Base-by-base conservation (phyloP, 2,113 vertebrate genomes). In the Pholis gunnellus region DNA sequence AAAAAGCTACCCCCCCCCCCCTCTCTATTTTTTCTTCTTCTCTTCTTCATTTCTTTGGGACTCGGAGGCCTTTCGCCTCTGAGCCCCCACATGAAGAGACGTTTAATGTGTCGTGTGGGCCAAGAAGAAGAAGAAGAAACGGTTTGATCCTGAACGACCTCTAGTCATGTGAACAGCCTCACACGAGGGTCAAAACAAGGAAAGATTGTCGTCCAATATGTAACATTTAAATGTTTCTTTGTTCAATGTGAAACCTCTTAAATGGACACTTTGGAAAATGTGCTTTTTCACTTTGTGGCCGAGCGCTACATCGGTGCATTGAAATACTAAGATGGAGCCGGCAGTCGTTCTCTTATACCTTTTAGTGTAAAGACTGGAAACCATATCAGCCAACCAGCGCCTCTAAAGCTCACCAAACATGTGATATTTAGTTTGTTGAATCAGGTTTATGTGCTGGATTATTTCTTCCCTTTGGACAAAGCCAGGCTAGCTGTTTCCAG, bases 1-100 rank as follows among this genome's bases (percentile, higher is more conserved):
- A 89, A 90, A 88, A 88, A 68, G 11, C 44, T 54, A 34, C 77
- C 48, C 44, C 11, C 59, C 57, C 9, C 50, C 44, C 64, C 63
- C 4, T 20, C 50, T 52, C 20, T 2, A 1, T 10, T 29, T 5
- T 14, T 7, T 81, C 7, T 14, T 1, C 15, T 18, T 48, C 18
- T 48, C 44, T 29, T 59, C 67, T 44, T 20, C 50, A 8, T 40
- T 71, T 81, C 31, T 78, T 54, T 29, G 65, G 44, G 67, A 67
- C 50, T 64, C 54, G 9, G 0, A 15, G 61, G 56, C 25, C 63
- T 27, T 89, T 79, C 71, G 61, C 66, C 34, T 50, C 42, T 44
- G 22, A 75, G 46, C 46, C 80, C 42, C 25, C 9, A 6, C 46
- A n/a, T 61, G 44, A 73, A 50, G 25, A 82, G 78, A 75, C 75